Percentiles rank a stretch among this genome's conserved stretches.
phyloP scores from a whole-genome alignment of 2,888 invertebrate species.

The Volucella inflata region DNA sequence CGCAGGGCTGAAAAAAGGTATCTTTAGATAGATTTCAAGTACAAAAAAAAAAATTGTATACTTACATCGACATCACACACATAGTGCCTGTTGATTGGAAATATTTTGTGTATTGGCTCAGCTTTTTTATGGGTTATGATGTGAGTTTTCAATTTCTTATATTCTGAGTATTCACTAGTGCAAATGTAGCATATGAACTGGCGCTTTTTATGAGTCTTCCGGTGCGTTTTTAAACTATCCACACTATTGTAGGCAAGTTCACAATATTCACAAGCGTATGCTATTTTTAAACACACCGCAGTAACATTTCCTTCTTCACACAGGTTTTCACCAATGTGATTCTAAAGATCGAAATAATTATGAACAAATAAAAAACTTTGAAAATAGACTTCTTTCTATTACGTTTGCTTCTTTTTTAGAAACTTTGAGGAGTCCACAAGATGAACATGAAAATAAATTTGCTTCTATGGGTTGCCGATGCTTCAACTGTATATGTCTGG shows the following conservation, averaged over 20 bases:
- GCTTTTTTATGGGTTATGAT: conserved; percentile 77
- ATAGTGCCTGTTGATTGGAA: conserved; percentile 75
- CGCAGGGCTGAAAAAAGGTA: conserved; percentile 78
- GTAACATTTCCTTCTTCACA: conserved; percentile 37
- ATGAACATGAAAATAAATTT: conserved; percentile 76
- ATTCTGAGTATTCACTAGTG: conserved; percentile 61
- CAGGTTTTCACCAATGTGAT: conserved; percentile 45
- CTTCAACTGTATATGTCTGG: conserved; percentile 78
- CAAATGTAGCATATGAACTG: conserved; percentile 71
- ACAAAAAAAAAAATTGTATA: too few relatives aligned
- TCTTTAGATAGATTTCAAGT: not conserved
- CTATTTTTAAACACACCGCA: conserved; percentile 65
- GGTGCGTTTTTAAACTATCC: conserved; percentile 78
- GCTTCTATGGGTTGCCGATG: conserved; percentile 67
- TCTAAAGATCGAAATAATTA: conserved; percentile 39
- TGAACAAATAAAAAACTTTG: conserved; percentile 1
- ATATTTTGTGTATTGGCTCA: conserved; percentile 69
- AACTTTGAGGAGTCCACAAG: conserved; percentile 79
- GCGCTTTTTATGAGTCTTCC: conserved; percentile 75
- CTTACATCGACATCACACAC: conserved; percentile 80
- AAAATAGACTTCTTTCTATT: not conserved
- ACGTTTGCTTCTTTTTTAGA: conserved; percentile 77
- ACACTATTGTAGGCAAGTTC: conserved; percentile 79
- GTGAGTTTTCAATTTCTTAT: conserved; percentile 74
- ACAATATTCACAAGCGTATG: conserved; percentile 81